Base-by-base conservation (phyloP, 2,113 vertebrate genomes). In the Percopsis transmontana region DNA sequence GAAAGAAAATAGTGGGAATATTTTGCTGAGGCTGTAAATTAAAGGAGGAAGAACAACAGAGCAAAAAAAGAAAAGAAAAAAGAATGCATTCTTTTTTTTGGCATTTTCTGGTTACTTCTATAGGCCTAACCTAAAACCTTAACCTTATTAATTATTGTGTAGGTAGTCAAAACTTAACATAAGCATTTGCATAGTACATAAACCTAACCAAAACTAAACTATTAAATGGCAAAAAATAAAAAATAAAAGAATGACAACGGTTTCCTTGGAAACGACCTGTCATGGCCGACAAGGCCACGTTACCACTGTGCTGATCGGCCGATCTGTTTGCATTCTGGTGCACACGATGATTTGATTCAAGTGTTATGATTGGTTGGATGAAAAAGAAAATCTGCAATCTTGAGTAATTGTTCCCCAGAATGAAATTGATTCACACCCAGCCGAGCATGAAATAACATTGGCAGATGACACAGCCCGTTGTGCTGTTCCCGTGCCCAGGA, bases 351-450 rank as follows among this genome's bases (percentile, higher is more conserved):
- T 88, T 88, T 88, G 80, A 87, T 87, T 88, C 85, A 87, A 87
- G 88, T 88, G 82, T 90, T 89, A 86, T 82, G 85, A 87, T 87
- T 90, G 81, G 67, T 75, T 74, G 68, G 77, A 78, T 75, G 54
- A 24, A 48, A 80, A 75, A 77, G 62, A 88, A 82, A 84, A 81
- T 73, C 76, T 82, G 83, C 80, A 90, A 91, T 88, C 84, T 90
- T 88, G 79, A 86, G 87, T 92, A 92, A 92, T 93, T 92, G 90
- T 90, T 92, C 82, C 85, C 83, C 60, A 82, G 87, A 91, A 91
- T 91, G 87, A 92, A 92, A 93, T 88, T 91, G 91, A 93, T 92
- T 92, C 89, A 90, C 89, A 90, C 84, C 85, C 86, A 90, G 81
- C 85, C 64, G 84, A 92, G 91, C 91, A 83, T 93, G 90, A 92